Base-by-base conservation (phyloP, 2,888 invertebrate genomes). In the Lasioglossum pauxillum region DNA sequence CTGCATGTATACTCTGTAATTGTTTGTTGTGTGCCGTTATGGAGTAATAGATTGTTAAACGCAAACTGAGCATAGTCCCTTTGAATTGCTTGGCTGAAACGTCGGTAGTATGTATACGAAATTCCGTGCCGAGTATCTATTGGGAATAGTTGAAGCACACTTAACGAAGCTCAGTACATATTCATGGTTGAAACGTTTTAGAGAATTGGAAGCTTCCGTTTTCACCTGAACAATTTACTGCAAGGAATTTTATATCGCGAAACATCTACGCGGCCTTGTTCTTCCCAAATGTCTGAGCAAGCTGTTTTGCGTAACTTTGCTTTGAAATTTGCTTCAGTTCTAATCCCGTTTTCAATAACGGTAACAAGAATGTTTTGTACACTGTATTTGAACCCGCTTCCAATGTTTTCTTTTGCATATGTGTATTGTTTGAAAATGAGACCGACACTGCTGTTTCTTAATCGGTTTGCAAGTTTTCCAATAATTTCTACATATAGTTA, bases 1-100 rank as follows among this genome's bases (percentile, higher is more conserved):
- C 27, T 83, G 84, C 82, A 82, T 77, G 90, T 78, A 88, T 82
- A 88, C 57, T 53, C 78, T 41, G 80, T 35, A 73, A 75, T 60
- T 82, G 82, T 82, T 82, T 64, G 79, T 72, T 75, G 82, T 49
- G 46, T n/a, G n/a, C 35, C 35, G 57, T 82, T 82, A 46, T 41
- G 14, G 31, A 14, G 19, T 27, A 64, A 44, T 71, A 53, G 44
- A 49, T 80, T 27, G 80, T n/a, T 67, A 49, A 60, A 80, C 44
- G 67, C 44, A 74, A 84, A 84, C 57, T 27, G 53, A 23, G 35
- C 27, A 23, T 46, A 71, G 76, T 60, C 46, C 44, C 31, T 57
- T 23, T 44, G 57, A 27, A 72, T 71, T 14, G 49, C 35, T 53
- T 41, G 19, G 46, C 53, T 38, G 27, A 5, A 75, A 35, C 19